Evolutionary conservation across 2,113 vertebrate genomes (phyloP).

Genomic region (Leucosticte australis): DNA sequence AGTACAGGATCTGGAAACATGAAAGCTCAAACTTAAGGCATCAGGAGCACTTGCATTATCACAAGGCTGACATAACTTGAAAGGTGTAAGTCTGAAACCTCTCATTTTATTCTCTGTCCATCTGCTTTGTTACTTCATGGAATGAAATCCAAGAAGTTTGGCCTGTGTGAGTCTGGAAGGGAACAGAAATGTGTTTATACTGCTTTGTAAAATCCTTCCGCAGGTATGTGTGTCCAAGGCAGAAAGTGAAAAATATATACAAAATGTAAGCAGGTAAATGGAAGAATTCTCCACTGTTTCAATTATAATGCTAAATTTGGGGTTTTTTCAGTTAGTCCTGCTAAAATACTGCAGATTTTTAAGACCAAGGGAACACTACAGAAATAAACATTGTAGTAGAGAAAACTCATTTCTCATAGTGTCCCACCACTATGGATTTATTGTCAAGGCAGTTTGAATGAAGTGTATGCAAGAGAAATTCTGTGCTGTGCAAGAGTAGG

Average conservation of each 20-base stretch:
- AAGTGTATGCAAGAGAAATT: not conserved
- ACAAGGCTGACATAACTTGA: not conserved
- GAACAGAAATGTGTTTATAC: not conserved
- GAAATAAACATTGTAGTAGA: not conserved
- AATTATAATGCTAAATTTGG: not conserved
- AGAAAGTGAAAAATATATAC: not conserved
- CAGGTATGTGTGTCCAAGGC: not conserved
- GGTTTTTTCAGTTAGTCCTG: not conserved
- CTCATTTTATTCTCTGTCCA: not conserved
- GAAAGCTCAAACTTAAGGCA: not conserved
- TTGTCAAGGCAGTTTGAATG: not conserved
- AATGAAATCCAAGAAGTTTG: not conserved
- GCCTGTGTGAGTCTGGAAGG: not conserved
- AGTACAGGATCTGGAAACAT: not conserved
- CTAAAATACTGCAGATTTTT: not conserved
- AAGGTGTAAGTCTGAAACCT: not conserved
- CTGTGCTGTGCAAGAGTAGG: not conserved
- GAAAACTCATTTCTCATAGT: not conserved
- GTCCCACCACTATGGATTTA: not conserved
- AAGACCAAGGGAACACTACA: not conserved
- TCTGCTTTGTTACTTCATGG: not conserved
- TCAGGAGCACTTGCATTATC: not conserved
- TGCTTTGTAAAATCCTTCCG: not conserved
- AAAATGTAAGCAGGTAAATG: not conserved
- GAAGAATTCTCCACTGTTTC: not conserved